Evolutionary conservation across 2,797 vertebrate genomes (phyloP).

Genomic region (Chiroxiphia lanceolata): DNA sequence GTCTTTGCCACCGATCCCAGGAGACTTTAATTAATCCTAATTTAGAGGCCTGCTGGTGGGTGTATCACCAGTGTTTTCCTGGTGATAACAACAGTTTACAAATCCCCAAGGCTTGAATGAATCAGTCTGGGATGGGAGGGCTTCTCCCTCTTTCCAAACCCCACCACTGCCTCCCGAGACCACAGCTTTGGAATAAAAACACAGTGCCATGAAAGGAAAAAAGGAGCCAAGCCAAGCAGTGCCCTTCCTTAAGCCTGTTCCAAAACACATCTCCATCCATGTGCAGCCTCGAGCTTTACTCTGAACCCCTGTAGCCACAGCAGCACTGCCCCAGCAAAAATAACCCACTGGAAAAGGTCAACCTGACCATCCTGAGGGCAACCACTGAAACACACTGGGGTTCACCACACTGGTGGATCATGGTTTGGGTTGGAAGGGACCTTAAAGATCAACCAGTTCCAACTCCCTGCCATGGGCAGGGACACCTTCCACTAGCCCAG

Average conservation of each 20-base stretch:
- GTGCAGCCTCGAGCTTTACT: background rate
- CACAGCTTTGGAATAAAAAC: background rate
- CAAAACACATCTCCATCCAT: background rate
- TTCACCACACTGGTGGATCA: rapidly evolving
- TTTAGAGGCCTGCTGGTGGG: background rate
- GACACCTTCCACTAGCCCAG: background rate
- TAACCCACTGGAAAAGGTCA: background rate
- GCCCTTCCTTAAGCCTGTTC: background rate
- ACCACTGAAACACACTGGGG: rapidly evolving
- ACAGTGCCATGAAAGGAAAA: rapidly evolving
- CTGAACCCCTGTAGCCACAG: background rate
- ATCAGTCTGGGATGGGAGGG: background rate
- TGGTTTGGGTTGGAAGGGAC: background rate
- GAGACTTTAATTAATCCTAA: background rate
- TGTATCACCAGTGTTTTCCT: background rate
- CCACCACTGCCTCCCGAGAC: background rate
- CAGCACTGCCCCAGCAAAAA: background rate
- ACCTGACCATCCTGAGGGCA: background rate
- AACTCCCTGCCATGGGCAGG: background rate
- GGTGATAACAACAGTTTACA: background rate
- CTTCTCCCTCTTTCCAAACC: background rate
- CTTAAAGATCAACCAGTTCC: background rate
- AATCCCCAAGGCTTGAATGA: background rate
- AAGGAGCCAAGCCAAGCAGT: background rate
- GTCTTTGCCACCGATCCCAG: background rate